Conservation (phyloP, 1,140 invertebrate genomes). For the Ceratoteleas bidentatus region DNA sequence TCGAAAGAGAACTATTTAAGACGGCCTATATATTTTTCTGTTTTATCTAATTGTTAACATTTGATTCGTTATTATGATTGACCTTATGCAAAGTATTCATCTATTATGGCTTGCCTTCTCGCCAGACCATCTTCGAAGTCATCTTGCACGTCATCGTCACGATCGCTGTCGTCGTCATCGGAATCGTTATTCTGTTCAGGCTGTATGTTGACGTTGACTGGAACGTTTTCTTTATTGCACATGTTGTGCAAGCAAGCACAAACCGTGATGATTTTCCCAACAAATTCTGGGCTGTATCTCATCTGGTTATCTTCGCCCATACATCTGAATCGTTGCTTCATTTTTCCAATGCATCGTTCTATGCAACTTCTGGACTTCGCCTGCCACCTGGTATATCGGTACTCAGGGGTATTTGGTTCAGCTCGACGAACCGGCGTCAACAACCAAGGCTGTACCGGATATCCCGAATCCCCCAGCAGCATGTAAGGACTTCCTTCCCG, state of each 20-base stretch:
- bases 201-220: neutral
- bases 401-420: conserved; percentile 11
- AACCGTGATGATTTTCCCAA: conserved; percentile 11
- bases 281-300: conserved; percentile 6
- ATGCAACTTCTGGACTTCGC: conserved; percentile 7
- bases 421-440: conserved; percentile 38
- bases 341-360: conserved; percentile 16
- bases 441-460: conserved; percentile 43
- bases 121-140: conserved; percentile 8
- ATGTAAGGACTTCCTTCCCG: conserved; percentile 11
- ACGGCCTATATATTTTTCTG: too few relatives aligned
- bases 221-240: neutral
- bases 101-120: conserved; percentile 1
- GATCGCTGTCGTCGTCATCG: neutral
- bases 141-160: neutral
- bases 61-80: too few relatives aligned
- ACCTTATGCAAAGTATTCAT: too few relatives aligned
- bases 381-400: conserved; percentile 19
- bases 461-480: conserved; percentile 56
- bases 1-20: too few relatives aligned
- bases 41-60: too few relatives aligned
- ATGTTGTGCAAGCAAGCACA: conserved; percentile 14
- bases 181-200: neutral
- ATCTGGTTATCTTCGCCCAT: conserved; percentile 17
- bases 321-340: conserved; percentile 12